Evolutionary conservation across 2,888 invertebrate genomes (phyloP).

Genomic region (Malacosoma neustria): DNA sequence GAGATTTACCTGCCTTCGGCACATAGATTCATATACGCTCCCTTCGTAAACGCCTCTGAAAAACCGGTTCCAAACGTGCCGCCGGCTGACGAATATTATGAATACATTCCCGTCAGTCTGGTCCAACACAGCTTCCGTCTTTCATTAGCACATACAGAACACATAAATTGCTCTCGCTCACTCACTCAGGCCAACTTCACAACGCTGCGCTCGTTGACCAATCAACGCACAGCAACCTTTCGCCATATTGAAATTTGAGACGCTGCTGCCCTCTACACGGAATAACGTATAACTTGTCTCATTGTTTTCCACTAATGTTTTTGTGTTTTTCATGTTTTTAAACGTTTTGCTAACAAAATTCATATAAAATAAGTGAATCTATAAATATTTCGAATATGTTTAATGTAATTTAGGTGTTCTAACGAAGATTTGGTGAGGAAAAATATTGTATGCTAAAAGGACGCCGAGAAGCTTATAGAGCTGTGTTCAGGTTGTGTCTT

Average conservation of each 20-base stretch:
- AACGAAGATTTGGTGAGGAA: constrained; percentile 26
- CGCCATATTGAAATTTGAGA: constrained; percentile 67
- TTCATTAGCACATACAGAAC: constrained; percentile 64
- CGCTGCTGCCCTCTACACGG: constrained; percentile 50
- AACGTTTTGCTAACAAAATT: constrained; percentile 25
- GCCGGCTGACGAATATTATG: constrained; percentile 70
- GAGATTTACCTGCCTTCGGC: constrained; percentile 52
- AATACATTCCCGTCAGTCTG: constrained; percentile 42
- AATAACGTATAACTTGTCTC: constrained; percentile 40
- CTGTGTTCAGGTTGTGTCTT: constrained; percentile 46
- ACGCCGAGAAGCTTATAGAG: constrained; percentile 38
- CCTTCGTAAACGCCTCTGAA: constrained; percentile 62
- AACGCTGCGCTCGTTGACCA: constrained; percentile 39
- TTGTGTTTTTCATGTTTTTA: constrained; percentile 47
- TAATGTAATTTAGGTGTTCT: constrained; percentile 18
- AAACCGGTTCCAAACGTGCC: constrained; percentile 61
- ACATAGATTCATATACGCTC: constrained; percentile 64
- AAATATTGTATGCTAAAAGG: constrained; percentile 26
- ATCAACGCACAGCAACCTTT: constrained; percentile 42
- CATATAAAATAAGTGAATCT: constrained; percentile 33
- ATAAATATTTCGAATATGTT: constrained; percentile 25
- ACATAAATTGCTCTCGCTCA: constrained; percentile 67
- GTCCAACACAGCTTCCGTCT: constrained; percentile 63
- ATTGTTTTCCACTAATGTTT: constrained; percentile 52
- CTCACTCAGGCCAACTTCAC: constrained; percentile 57